Base-by-base conservation (phyloP, 2,888 invertebrate genomes). In the Leptarthrus brevirostris region DNA sequence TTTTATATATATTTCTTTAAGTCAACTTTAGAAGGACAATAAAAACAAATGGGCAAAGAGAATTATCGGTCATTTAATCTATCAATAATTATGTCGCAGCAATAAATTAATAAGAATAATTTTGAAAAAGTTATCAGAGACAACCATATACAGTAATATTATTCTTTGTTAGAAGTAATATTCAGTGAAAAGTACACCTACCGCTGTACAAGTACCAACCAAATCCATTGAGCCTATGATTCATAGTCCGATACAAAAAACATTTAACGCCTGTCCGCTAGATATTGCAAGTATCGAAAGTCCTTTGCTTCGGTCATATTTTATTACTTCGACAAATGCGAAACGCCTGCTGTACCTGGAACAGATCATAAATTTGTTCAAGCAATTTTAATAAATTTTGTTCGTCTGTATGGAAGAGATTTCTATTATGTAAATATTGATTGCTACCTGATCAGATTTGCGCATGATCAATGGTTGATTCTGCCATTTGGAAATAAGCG, bases 361-460 rank as follows among this genome's bases (percentile, higher is more conserved):
- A 52, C 52, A 30, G n/a, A 36, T 53, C 22, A 72, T 72, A 72
- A 72, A 72, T 72, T 72, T 72, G 44, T 56, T 56, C 2, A 58
- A 26, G 72, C 47, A 58, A 72, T 72, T 72, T 72, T 72, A 56
- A 72, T 72, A 72, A 72, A 72, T 72, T 72, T 72, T 30, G 36
- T 24, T 10, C 40, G 47, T 14, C 56, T 54, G 40, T 20, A 54
- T 71, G n/a, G 44, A 72, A 44, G 54, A 40, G 24, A 22, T 58
- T 58, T 58, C 52, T 52, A 47, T 36, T 72, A 72, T 72, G 61
- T 72, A 72, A 72, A 72, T 72, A 72, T 72, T 72, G 72, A 72
- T 72, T 34, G 61, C 72, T 72, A 72, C 72, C 47, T 72, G 61
- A 72, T 72, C 61, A 72, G 58, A 18, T n/a, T 14, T 8, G 36